phyloP scores from a whole-genome alignment of 2,797 vertebrate species.

The Hirundo rustica region DNA sequence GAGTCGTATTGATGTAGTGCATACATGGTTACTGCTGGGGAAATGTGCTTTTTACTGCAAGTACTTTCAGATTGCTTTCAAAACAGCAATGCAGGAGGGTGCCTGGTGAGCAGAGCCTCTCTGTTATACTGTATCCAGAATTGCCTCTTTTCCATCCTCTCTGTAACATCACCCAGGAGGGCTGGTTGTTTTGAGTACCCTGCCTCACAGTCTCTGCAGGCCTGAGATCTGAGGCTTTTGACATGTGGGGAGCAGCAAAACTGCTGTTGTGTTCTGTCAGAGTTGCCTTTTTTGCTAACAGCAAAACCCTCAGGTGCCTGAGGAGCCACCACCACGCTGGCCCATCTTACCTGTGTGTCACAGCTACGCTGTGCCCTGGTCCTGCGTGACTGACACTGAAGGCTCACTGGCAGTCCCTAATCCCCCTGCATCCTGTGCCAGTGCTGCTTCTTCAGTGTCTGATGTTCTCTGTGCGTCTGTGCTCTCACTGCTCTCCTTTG shows the following conservation, averaged over 20 bases:
- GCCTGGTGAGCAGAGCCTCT: neutral
- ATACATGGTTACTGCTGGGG: neutral
- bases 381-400: neutral
- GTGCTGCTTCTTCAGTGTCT: neutral
- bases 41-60: neutral
- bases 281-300: neutral
- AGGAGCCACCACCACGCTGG: neutral
- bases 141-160: neutral
- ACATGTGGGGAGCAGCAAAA: neutral
- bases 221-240: neutral
- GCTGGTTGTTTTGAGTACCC: neutral
- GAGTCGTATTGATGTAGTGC: neutral
- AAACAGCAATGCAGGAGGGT: neutral
- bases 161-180: neutral
- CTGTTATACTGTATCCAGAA: neutral
- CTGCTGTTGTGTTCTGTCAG: neutral
- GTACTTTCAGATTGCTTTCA: neutral
- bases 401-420: conserved; percentile 6
- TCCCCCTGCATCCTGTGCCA: neutral
- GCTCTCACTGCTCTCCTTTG: neutral
- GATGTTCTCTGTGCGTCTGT: neutral
- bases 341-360: conserved; percentile 32
- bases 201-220: neutral
- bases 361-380: neutral
- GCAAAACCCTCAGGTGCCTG: conserved; percentile 6